Evolutionary conservation across 2,113 vertebrate species (phyloP).

Genomic region (Gymnarchus niloticus): DNA sequence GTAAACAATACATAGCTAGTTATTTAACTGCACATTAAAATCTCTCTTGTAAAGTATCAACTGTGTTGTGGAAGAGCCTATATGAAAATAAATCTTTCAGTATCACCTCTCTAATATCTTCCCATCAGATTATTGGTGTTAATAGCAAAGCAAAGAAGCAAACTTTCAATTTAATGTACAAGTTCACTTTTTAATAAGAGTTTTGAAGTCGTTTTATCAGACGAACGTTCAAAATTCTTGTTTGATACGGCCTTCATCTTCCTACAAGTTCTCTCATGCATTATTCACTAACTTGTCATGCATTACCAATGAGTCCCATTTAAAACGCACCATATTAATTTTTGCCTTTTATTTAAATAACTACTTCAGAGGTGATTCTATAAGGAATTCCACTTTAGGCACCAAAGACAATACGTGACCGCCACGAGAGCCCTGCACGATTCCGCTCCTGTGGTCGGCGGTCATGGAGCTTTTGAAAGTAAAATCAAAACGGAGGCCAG

Average conservation of each 20-base stretch:
- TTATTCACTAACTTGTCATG: constrained; percentile 12
- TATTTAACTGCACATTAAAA: background rate
- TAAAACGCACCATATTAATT: constrained; percentile 16
- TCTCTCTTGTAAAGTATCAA: too few relatives aligned
- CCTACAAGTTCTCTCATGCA: background rate
- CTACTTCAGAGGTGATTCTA: background rate
- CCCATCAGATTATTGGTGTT: background rate
- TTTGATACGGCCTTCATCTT: background rate
- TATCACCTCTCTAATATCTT: background rate
- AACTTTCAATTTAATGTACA: background rate
- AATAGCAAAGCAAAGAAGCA: background rate
- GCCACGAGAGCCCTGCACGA: background rate
- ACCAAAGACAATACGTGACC: background rate
- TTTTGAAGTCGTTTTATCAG: background rate
- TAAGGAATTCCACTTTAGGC: background rate
- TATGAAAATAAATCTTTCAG: background rate
- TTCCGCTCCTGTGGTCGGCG: background rate
- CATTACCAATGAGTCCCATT: constrained; percentile 22
- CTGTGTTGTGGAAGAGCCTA: too few relatives aligned
- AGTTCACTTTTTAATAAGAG: background rate
- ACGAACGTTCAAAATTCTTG: background rate
- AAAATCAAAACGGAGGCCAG: background rate
- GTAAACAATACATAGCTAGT: background rate
- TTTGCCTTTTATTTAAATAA: constrained; percentile 10
- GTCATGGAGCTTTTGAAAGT: background rate